Evolutionary conservation across 2,888 invertebrate species (phyloP).

Genomic region (Heliconius ismenius): DNA sequence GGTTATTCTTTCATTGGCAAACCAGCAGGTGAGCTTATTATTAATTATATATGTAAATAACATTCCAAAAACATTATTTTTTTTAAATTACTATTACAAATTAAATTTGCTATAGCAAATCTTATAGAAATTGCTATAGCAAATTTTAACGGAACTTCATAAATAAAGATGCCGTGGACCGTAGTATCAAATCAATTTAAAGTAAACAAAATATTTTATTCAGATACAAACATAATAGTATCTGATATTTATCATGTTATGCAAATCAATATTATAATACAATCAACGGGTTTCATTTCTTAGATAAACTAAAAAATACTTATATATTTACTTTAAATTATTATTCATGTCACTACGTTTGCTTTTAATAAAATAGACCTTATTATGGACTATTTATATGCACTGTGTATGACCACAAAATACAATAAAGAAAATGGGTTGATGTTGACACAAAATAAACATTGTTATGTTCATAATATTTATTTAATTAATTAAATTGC

Average conservation of each 20-base stretch:
- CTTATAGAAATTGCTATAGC: background rate
- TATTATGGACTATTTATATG: background rate
- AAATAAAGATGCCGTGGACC: background rate
- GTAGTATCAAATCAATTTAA: background rate
- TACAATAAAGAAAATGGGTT: background rate
- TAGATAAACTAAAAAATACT: background rate
- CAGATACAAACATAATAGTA: background rate
- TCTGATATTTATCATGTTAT: background rate
- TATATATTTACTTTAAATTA: background rate
- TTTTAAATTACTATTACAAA: no score
- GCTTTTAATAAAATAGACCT: background rate
- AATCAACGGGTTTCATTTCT: background rate
- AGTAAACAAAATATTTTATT: background rate
- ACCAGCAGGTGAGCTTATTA: constrained; percentile 40
- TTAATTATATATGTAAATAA: background rate
- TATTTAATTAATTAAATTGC: background rate
- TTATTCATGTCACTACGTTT: background rate
- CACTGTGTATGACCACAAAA: background rate
- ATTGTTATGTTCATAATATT: background rate
- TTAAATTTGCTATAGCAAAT: no score
- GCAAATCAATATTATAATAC: background rate
- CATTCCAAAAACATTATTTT: background rate
- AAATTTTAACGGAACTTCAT: background rate
- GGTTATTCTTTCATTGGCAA: constrained; percentile 61
- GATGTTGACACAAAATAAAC: background rate